phyloP scores from a whole-genome alignment of 2,888 invertebrate genomes.

The Biston betularia region DNA sequence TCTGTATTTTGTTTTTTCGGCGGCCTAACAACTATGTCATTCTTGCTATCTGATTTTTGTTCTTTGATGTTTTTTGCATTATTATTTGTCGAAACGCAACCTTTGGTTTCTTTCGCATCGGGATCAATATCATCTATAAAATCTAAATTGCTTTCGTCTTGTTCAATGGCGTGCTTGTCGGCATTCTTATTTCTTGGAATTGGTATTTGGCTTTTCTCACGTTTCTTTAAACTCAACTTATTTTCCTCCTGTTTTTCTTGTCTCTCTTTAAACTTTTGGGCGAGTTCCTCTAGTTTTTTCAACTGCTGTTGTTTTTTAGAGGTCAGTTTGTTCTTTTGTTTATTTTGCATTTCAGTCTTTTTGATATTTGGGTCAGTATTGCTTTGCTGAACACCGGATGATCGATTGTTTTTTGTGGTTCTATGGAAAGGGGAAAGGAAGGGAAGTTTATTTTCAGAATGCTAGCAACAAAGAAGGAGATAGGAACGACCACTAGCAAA shows the following conservation, averaged over 20 bases:
- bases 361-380: conserved; percentile 64
- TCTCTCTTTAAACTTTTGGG: conserved; percentile 69
- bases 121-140: conserved; percentile 5
- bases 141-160: conserved; percentile 31
- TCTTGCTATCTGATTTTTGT: conserved; percentile 7
- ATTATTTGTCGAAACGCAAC: conserved; percentile 11
- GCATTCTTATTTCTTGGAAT: conserved; percentile 56
- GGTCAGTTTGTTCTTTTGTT: conserved; percentile 60
- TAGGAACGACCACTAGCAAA: conserved; percentile 65
- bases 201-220: conserved; percentile 71
- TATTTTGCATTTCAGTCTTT: conserved; percentile 54
- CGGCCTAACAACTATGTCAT: conserved; percentile 30
- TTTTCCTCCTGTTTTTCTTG: conserved; percentile 52
- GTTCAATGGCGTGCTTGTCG: conserved; percentile 41
- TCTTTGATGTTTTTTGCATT: conserved; percentile 5
- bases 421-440: conserved; percentile 82
- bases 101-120: conserved; percentile 22
- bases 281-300: conserved; percentile 75
- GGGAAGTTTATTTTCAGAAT: conserved; percentile 56
- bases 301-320: conserved; percentile 71
- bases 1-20: conserved; percentile 32
- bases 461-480: conserved; percentile 80
- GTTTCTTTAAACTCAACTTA: conserved; percentile 43
- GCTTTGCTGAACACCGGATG: conserved; percentile 63
- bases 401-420: conserved; percentile 63